Conservation (phyloP, 1,140 invertebrate genomes). For the Agrypnia vestita region DNA sequence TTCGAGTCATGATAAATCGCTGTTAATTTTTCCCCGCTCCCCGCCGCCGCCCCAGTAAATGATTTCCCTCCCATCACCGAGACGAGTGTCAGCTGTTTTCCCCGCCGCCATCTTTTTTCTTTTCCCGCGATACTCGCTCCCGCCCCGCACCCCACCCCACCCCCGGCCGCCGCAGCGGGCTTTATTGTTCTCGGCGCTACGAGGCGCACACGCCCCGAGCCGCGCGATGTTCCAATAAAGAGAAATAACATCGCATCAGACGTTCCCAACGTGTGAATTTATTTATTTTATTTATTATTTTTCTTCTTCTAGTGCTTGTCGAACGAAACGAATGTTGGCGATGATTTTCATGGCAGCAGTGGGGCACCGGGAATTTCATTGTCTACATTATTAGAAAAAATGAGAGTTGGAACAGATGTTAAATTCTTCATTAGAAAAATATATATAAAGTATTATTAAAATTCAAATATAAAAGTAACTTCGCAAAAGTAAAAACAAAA, state of each 20-base stretch:
- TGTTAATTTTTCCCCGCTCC: background rate
- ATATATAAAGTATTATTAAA: too few relatives aligned
- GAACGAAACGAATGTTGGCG: too few relatives aligned
- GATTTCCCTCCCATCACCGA: background rate
- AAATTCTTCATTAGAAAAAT: too few relatives aligned
- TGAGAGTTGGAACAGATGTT: too few relatives aligned
- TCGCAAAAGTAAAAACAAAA: too few relatives aligned
- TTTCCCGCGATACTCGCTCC: conserved; percentile 20
- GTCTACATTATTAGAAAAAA: too few relatives aligned
- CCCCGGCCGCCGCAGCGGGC: background rate
- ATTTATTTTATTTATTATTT: too few relatives aligned
- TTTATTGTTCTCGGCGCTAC: conserved; percentile 17
- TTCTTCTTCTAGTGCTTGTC: too few relatives aligned
- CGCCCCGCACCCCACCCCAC: background rate
- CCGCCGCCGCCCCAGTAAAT: background rate
- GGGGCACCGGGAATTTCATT: too few relatives aligned
- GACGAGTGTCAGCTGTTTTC: conserved; percentile 31
- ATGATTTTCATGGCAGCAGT: too few relatives aligned
- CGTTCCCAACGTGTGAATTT: background rate
- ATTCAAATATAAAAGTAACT: too few relatives aligned
- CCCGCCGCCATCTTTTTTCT: conserved; percentile 22
- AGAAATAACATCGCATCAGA: conserved; percentile 12
- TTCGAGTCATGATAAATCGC: too few relatives aligned
- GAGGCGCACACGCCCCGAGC: conserved; percentile 8
- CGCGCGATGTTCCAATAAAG: conserved; percentile 27